Base-by-base conservation (phyloP, 2,797 vertebrate species). In the Cirrhinus molitorella region DNA sequence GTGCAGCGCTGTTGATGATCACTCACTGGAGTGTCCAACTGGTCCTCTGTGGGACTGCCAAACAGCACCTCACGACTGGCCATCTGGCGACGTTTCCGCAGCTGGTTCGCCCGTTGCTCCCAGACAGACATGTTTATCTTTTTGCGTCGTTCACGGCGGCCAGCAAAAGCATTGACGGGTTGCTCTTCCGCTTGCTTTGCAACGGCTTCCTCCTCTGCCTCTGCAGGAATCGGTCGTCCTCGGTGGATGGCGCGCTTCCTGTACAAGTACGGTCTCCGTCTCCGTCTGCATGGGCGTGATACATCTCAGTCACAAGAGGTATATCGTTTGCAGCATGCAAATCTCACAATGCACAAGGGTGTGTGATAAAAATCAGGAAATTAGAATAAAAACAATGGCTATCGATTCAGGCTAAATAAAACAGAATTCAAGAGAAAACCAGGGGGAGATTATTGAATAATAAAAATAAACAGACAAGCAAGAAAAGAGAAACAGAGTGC, bases 61-160 rank as follows among this genome's bases (percentile, higher is more conserved):
- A 97, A 97, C 90, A 99, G 93, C 85, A 96, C 97, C 90, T 99
- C 98, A 76, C 97, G 97, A 91, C 98, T 99, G 23, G 97, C 97
- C 95, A 97, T 96, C 92, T 99, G 96, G 83, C 97, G 97, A n/a
- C 97, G 97, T 84, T 96, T 95, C 80, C 98, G 94, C 76, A 99
- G 93, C 92, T 98, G 98, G 92, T 98, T 99, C 81, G 98, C 97
- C 53, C 98, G 94, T 93, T 99, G 98, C 92, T 99, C 98, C 98
- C 98, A 99, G 85, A 99, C 98, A 0, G 98, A 98, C 97, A 98
- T 97, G 91, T 97, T 96, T 75, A 98, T 97, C 49, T 95, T 91
- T 80, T 95, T 93, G 49, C 97, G 94, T 34, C 97, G 94, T 80
- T 98, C 97, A 2, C 98, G 95, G 78, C 98, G 98, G 92, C 90